Conservation (phyloP, 1,140 invertebrate genomes). For the Eurosta solidaginis region DNA sequence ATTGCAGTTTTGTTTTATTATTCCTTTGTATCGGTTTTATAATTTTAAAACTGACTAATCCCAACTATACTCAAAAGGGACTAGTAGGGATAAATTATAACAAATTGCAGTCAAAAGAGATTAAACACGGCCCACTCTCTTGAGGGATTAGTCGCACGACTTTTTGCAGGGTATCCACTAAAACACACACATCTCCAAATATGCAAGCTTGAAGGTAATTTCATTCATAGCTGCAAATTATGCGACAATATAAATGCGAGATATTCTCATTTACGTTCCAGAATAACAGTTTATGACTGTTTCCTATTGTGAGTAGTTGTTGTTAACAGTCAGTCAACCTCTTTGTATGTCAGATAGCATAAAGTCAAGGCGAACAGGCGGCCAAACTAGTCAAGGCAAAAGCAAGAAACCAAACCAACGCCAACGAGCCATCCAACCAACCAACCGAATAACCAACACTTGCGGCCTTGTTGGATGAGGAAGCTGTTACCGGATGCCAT, state of each 20-base stretch:
- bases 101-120: too few species aligned
- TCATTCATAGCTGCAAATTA: conserved; percentile 28
- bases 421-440: not conserved
- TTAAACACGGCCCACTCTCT: too few species aligned
- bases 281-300: conserved; percentile 24
- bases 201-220: conserved; percentile 1
- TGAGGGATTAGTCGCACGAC: too few species aligned
- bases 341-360: conserved; percentile 8
- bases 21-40: too few species aligned
- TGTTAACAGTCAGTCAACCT: not conserved
- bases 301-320: conserved; percentile 11
- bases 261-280: conserved; percentile 25
- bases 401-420: not conserved
- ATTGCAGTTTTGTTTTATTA: too few species aligned
- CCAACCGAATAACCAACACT: conserved; percentile 8
- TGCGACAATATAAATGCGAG: conserved; percentile 27
- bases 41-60: too few species aligned
- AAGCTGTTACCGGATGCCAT: conserved; percentile 5
- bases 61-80: too few species aligned
- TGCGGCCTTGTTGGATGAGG: conserved; percentile 17
- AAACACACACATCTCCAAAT: not conserved
- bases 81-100: too few species aligned
- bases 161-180: not conserved
- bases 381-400: not conserved
- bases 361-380: conserved; percentile 3